Base-by-base conservation (phyloP, 2,888 invertebrate species). In the Tillus elongatus region DNA sequence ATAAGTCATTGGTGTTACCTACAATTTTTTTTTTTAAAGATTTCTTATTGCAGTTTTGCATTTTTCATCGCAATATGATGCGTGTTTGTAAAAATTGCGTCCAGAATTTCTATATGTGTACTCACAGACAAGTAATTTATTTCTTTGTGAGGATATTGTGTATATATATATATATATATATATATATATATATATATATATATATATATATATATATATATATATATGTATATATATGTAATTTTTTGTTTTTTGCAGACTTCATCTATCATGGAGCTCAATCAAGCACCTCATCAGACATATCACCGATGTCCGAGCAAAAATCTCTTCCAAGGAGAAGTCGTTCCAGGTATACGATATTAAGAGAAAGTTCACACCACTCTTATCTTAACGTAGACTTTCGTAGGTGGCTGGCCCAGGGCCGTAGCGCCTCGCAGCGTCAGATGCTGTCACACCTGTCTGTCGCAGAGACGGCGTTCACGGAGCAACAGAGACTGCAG, bases 261-360 rank as follows among this genome's bases (percentile, higher is more conserved):
- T 79, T 78, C 65, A 75, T 80, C 63, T 81, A 81, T 65, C 81
- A 81, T 64, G 79, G 79, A 61, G 77, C 79, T 63, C 76, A 76
- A 60, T 81, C 81, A 57, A 81, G 80, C 68, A 82, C 81, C 50
- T 82, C 81, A 48, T 81, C 81, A 60, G 82, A 82, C 69, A 74
- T 81, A 60, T 81, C 81, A 52, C 81, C 81, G 57, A 80, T 80
- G 79, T 79, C 80, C 58, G 82, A 81, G 63, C 80, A 81, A 67
- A 81, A 81, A 64, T 81, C 80, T 52, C 69, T 81, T 58, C 80
- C 81, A 51, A 72, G 81, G 59, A 73, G 80, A 63, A 76, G 74
- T 41, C 45, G 77, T 63, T 75, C 78, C 66, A 78, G 78, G 77
- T 79, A 73, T 68, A 51, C 46, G 50, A 44, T 46, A 36, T 33